A percentile compares a stretch with the other conserved stretches of the same genome.
Conservation (phyloP, 2,113 vertebrate species). For the Eulacestoma nigropectus region DNA sequence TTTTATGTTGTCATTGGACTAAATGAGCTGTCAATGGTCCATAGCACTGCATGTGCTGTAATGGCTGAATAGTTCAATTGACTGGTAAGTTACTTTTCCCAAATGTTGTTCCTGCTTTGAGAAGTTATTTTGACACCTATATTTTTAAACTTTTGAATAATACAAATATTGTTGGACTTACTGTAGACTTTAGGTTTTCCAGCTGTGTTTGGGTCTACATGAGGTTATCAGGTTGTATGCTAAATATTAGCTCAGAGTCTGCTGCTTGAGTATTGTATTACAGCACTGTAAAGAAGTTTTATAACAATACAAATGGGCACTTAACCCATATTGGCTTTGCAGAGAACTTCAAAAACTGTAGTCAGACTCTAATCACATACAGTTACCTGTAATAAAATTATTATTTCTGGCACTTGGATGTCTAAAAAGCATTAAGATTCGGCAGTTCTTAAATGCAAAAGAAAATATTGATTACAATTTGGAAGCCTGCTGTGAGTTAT, state of each 20-base stretch:
- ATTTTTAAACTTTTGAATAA: neutral
- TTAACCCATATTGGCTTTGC: neutral
- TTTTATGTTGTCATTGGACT: neutral
- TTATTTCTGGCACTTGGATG: neutral
- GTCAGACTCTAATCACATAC: neutral
- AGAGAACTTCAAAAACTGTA: neutral
- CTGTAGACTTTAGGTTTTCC: neutral
- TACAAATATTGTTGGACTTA: neutral
- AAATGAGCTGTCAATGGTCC: neutral
- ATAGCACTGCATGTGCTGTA: neutral
- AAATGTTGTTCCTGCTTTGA: neutral
- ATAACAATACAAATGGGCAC: neutral
- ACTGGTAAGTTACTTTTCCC: neutral
- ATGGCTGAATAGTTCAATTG: neutral
- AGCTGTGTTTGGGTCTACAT: neutral
- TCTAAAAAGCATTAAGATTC: neutral
- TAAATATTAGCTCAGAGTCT: neutral
- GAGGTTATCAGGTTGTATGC: neutral
- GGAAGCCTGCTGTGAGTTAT: neutral
- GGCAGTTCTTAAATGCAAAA: neutral
- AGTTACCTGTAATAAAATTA: neutral
- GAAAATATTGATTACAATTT: constrained; percentile 23
- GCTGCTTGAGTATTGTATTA: neutral
- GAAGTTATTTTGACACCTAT: neutral
- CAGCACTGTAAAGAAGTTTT: neutral